Base-by-base conservation (phyloP, 2,113 vertebrate species). In the Cheirogaleus medius region DNA sequence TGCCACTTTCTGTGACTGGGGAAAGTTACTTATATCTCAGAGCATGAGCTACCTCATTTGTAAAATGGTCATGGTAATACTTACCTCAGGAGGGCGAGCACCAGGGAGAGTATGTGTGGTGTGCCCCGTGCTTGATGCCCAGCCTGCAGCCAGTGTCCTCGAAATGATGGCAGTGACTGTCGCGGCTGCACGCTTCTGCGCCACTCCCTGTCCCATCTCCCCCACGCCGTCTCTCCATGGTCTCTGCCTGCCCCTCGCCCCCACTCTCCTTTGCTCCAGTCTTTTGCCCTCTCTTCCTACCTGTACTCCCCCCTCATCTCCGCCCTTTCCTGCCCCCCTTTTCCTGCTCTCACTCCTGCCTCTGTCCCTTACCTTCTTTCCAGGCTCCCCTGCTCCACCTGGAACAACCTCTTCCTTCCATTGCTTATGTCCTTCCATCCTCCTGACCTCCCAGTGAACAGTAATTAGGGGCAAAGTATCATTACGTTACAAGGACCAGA, bases 401-500 rank as follows among this genome's bases (percentile, higher is more conserved):
- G 73, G 52, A 85, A 11, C 56, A 44, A 2, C 54, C 37, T 56
- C 82, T 71, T 64, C 66, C n/a, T 73, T 93, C 5, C 85, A 8
- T 77, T 64, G 76, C 69, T 66, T 78, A 64, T 12, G 17, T 77
- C 60, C 60, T 17, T 71, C 39, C 4, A 1, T 60, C 78, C 66
- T 77, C 32, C 84, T 64, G 60, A 77, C 78, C 27, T 83, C 89
- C 86, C 29, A 68, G 69, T 58, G 58, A 77, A 42, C 58, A 54
- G 58, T 44, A 64, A 69, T 71, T 78, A 88, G 14, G 60, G 64
- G 71, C 52, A 85, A 44, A 39, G 64, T 58, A 20, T 42, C 60
- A 13, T 77, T 89, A 18, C 29, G 1, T 91, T 34, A 68, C 69
- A 89, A 66, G n/a, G 73, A 58, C 49, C 85, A 91, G 83, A 95